Evolutionary conservation across 2,113 vertebrate genomes (phyloP).

Genomic region (Bos taurus): ARS-UCD2.0 NC_037339.1:78847001-78847500

Average conservation of each 20-base stretch:
- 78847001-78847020: neutral
- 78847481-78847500: neutral
- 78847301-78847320: neutral
- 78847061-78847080: neutral
- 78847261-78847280: neutral
- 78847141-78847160: neutral
- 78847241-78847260: neutral
- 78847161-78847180: neutral
- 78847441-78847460: neutral
- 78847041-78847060: neutral
- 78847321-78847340: neutral
- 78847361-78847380: neutral
- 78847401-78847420: neutral
- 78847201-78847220: fast-evolving
- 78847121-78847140: fast-evolving
- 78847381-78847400: neutral
- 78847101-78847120: neutral
- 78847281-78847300: neutral
- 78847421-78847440: neutral
- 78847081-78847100: neutral
- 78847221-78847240: neutral
- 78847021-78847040: neutral
- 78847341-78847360: neutral
- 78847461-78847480: neutral
- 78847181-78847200: neutral